Base-by-base conservation (phyloP, 2,888 invertebrate species). In the Leucophora obtusa region DNA sequence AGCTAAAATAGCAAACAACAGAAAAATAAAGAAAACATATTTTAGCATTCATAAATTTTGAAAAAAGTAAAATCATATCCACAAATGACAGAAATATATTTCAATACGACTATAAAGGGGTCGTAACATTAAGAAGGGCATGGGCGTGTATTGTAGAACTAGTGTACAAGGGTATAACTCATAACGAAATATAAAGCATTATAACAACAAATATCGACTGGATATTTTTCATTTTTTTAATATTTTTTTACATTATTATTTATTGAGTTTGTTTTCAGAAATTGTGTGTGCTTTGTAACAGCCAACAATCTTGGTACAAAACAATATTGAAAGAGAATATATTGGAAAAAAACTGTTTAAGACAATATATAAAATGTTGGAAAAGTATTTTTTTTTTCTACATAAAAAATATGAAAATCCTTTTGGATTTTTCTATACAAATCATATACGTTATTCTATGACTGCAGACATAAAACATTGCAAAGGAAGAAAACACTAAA, bases 1-100 rank as follows among this genome's bases (percentile, higher is more conserved):
- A 58, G 33, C 21, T 15, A 33, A 58, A 33, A 33, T 8, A 56
- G 33, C 56, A 58, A 58, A 28, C 33, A 58, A 7, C 21, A 54
- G 0, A 54, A 58, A n/a, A 47, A n/a, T 47, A 6, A n/a, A 47
- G 38, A 47, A 47, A 58, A 58, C 33, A 33, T 62, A 62, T 62
- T 62, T 50, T 50, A 62, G 50, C 50, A 62, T 62, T 62, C 62
- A 62, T 62, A 62, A 62, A 62, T 62, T 50, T 62, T 15, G 47
- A 43, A 24, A 60, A 54, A 24, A 21, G 17, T 17, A 62, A 50
- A 62, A 62, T 60, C 59, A 28, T 53, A 53, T 21, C n/a, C 43
- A 6, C 43, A 47, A 47, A n/a, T 21, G 21, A 18, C 53, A 53
- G 18, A 53, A 18, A 53, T 21, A 53, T 17, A 53, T 47, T 10